Conservation (phyloP, 2,888 invertebrate genomes). For the Entomobrya proxima region DNA sequence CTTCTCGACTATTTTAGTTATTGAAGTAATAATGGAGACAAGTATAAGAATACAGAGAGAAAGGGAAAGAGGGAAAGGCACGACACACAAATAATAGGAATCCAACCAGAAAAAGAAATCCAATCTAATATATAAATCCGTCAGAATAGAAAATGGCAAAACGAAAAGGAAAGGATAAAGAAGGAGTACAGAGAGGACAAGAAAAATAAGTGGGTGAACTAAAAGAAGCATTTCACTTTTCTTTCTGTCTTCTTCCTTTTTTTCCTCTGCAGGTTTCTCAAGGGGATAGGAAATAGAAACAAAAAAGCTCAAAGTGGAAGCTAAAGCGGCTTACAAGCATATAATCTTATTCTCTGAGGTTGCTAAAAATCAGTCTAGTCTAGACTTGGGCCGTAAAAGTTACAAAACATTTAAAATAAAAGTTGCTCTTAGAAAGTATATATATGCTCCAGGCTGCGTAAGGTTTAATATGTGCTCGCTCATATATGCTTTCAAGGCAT, state of each 20-base stretch:
- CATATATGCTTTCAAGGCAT: neutral
- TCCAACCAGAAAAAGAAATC: constrained; percentile 11
- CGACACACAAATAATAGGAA: constrained; percentile 23
- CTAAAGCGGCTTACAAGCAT: neutral
- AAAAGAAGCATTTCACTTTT: neutral
- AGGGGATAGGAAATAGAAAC: constrained; percentile 1
- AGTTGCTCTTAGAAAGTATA: too few species aligned
- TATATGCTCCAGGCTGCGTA: neutral
- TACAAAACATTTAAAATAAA: too few species aligned
- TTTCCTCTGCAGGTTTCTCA: neutral
- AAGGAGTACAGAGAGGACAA: neutral
- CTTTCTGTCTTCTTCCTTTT: neutral
- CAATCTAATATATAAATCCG: constrained; percentile 42
- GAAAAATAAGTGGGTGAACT: constrained; percentile 3
- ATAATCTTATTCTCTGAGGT: neutral
- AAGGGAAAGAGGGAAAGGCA: neutral
- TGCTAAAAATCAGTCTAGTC: neutral
- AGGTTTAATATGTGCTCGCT: neutral
- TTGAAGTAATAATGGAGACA: neutral
- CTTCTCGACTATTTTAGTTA: neutral
- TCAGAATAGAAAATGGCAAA: neutral
- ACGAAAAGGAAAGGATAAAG: neutral
- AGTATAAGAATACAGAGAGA: too few species aligned
- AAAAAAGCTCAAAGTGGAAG: neutral
- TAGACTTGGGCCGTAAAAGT: too few species aligned